Conservation (phyloP, 2,888 invertebrate species). For the Sisyra terminalis region DNA sequence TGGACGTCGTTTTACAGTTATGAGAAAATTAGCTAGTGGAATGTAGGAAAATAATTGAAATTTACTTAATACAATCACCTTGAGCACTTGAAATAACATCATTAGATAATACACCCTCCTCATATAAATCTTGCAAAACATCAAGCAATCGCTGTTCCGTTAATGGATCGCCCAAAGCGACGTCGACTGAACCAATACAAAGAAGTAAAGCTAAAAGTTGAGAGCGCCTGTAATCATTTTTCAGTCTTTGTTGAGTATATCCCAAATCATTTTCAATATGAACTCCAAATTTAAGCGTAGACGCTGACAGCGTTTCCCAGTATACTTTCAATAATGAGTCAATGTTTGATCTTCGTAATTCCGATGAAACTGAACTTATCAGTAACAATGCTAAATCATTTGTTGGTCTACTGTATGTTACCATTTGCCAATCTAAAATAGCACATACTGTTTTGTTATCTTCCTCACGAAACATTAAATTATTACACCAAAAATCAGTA, state of each 20-base stretch:
- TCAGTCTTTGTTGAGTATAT: constrained; percentile 34
- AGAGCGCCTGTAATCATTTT: constrained; percentile 41
- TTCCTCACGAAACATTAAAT: constrained; percentile 43
- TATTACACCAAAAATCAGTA: constrained; percentile 75
- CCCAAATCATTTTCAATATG: constrained; percentile 38
- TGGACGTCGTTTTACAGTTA: neutral
- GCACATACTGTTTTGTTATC: constrained; percentile 34
- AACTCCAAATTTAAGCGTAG: constrained; percentile 42
- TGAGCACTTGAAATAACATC: constrained; percentile 11
- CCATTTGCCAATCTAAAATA: constrained; percentile 74
- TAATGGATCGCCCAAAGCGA: constrained; percentile 57
- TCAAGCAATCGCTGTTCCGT: constrained; percentile 61
- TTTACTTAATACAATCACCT: neutral
- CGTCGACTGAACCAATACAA: constrained; percentile 67
- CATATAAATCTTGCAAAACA: constrained; percentile 54
- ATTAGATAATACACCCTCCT: constrained; percentile 42
- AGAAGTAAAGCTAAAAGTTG: constrained; percentile 58
- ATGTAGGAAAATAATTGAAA: neutral
- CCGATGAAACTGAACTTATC: constrained; percentile 55
- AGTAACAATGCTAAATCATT: constrained; percentile 61
- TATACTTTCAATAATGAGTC: constrained; percentile 50
- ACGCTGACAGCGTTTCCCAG: constrained; percentile 43
- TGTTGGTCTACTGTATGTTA: constrained; percentile 58
- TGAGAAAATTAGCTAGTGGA: too few relatives aligned
- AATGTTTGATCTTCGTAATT: constrained; percentile 42